A percentile compares a stretch with the other conserved stretches of the same genome.
These are phyloP conservation scores for Hypothenemus hampei DNA, from an alignment of 1,140 invertebrate species.

Conservation along the genomic window DNA sequence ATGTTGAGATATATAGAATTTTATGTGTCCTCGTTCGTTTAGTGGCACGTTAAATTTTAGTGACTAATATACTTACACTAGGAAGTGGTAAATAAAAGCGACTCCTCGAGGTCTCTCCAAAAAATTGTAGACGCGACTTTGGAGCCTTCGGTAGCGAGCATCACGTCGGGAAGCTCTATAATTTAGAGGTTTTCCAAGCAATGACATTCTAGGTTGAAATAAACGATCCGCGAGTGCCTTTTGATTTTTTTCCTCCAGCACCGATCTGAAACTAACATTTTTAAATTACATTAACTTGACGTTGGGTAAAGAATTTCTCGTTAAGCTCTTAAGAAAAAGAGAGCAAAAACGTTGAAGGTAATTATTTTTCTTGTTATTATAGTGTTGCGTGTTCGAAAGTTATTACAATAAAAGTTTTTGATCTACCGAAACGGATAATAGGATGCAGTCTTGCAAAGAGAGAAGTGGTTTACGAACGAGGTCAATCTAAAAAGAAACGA, in stretches of 20 bases:
- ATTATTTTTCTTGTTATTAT: no score
- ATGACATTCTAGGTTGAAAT: constrained; percentile 77
- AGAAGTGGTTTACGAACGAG: no score
- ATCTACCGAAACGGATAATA: no score
- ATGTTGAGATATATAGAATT: neutral
- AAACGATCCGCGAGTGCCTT: constrained; percentile 53
- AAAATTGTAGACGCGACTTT: constrained; percentile 90
- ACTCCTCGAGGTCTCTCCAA: constrained; percentile 84
- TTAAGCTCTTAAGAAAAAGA: no score
- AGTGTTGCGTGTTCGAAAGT: no score
- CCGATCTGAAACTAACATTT: constrained; percentile 26
- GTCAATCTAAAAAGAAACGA: no score
- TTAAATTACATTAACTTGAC: no score
- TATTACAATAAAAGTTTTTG: no score
- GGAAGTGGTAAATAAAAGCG: constrained; percentile 84
- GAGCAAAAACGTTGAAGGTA: no score
- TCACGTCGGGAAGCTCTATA: constrained; percentile 81
- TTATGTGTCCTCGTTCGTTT: neutral
- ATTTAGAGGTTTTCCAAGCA: constrained; percentile 84
- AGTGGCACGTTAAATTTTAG: no score
- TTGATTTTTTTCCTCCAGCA: constrained; percentile 33
- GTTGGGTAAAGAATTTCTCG: no score
- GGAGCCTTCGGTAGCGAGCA: constrained; percentile 80
- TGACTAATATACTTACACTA: constrained; percentile 87
- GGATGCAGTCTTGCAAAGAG: no score